phyloP scores from a whole-genome alignment of 2,888 invertebrate genomes.

The Adelphocoris suturalis region DNA sequence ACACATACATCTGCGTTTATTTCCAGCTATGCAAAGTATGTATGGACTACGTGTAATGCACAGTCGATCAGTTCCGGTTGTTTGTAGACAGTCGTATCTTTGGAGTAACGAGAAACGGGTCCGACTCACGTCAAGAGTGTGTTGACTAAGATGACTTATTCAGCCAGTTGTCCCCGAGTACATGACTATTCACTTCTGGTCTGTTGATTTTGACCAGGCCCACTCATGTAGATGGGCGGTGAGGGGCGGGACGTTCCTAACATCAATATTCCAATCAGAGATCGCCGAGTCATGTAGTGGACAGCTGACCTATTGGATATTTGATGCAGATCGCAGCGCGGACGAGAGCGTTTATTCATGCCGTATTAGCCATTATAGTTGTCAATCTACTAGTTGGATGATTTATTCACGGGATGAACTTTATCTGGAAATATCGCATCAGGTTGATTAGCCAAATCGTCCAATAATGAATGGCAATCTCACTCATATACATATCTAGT shows the following conservation, averaged over 20 bases:
- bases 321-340: neutral
- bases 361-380: neutral
- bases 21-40: no score
- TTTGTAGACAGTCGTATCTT: neutral
- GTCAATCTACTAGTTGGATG: neutral
- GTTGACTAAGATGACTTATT: constrained; percentile 5
- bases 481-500: no score
- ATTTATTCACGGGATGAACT: neutral
- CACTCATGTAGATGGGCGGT: neutral
- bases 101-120: neutral
- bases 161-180: neutral
- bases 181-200: constrained; percentile 39
- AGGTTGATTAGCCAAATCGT: no score
- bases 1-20: no score
- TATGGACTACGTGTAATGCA: no score
- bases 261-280: constrained; percentile 30
- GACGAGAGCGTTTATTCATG: neutral
- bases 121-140: neutral
- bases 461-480: no score
- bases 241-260: neutral
- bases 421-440: no score
- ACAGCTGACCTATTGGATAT: constrained; percentile 32
- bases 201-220: constrained; percentile 11
- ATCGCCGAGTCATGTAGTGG: constrained; percentile 3
- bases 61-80: no score